Base-by-base conservation (phyloP, 2,113 vertebrate genomes). In the Chaenogobius annularis region DNA sequence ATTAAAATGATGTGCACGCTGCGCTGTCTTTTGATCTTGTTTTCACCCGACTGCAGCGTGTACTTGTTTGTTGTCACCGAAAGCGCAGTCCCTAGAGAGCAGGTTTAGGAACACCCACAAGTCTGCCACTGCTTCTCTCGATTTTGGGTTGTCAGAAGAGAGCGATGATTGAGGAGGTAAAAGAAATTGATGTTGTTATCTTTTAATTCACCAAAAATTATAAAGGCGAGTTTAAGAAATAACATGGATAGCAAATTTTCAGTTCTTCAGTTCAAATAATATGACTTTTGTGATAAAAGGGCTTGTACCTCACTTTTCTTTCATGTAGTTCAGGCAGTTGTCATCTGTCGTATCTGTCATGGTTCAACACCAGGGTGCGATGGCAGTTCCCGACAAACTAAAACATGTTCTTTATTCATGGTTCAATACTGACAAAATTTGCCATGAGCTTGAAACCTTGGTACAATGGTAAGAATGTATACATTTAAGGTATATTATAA, bases 51-150 rank as follows among this genome's bases (percentile, higher is more conserved):
- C 59, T 17, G 26, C 20, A 12, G 56, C 31, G 31, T 63, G 61
- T 63, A 63, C 17, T 40, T 40, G 61, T 63, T 63, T 63, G 61
- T 63, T 63, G 61, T 63, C 35, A 63, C 37, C 61, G 61, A 63
- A 40, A 63, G 58, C 23, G 9, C 23, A n/a, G 35, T 20, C 61
- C 61, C 61, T 12, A 10, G 61, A 17, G 61, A 43, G 35, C 10
- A 10, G 35, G 61, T 63, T 63, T n/a, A 63, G 35, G 35, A 63
- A 63, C 61, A 63, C 61, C 15, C 61, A 63, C 55, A 58, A 58
- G 61, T 63, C 61, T 43, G 58, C 14, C 58, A 35, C 23, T 17
- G 58, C 58, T 15, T 12, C 61, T 63, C 19, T 63, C 15, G 5
- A 43, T 63, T 63, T 63, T 43, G 31, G 37, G 61, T 19, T 43